A percentile compares a stretch with the other conserved stretches of the same genome.
Conservation (phyloP, 1,140 invertebrate genomes). For the Pachyrhynchus sulphureomaculatus region DNA sequence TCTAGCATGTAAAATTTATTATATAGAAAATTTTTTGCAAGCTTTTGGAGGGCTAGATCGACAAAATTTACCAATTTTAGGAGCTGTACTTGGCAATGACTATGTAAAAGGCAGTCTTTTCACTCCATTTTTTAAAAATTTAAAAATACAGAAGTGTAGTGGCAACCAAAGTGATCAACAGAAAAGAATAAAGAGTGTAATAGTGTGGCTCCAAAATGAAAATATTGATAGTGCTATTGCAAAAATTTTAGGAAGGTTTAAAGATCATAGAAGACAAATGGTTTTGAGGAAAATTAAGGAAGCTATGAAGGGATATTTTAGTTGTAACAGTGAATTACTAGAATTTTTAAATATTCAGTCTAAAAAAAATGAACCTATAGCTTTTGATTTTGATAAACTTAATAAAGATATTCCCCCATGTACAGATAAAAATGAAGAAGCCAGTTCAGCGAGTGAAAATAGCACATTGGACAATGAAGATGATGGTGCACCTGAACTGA, state of each 20-base stretch:
- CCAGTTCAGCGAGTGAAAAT: slow-evolving; percentile 25
- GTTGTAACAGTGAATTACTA: slow-evolving; percentile 57
- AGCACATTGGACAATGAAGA: slow-evolving; percentile 19
- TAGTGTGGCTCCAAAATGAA: slow-evolving; percentile 74
- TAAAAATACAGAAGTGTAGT: slow-evolving; percentile 64
- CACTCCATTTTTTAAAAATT: slow-evolving; percentile 65
- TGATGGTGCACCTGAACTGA: slow-evolving; percentile 27
- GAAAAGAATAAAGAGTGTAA: slow-evolving; percentile 63
- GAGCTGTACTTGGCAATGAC: slow-evolving; percentile 85
- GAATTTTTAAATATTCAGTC: slow-evolving; percentile 56
- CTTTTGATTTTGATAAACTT: slow-evolving; percentile 9
- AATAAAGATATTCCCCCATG: neutral
- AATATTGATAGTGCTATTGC: slow-evolving; percentile 66
- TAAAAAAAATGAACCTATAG: slow-evolving; percentile 24
- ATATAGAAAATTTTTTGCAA: slow-evolving; percentile 65
- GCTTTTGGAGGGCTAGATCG: slow-evolving; percentile 65
- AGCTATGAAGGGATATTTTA: slow-evolving; percentile 64
- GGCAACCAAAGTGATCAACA: slow-evolving; percentile 60
- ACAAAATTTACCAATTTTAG: slow-evolving; percentile 71
- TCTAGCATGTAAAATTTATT: slow-evolving; percentile 71
- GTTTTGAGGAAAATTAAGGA: slow-evolving; percentile 60
- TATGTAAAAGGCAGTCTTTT: slow-evolving; percentile 73
- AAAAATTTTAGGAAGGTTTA: slow-evolving; percentile 65
- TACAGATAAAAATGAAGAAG: neutral
- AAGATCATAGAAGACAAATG: slow-evolving; percentile 54